These are phyloP conservation scores for Pantelozetes paolii DNA, from an alignment of 2,888 invertebrate species.

Conservation along the genomic window DNA sequence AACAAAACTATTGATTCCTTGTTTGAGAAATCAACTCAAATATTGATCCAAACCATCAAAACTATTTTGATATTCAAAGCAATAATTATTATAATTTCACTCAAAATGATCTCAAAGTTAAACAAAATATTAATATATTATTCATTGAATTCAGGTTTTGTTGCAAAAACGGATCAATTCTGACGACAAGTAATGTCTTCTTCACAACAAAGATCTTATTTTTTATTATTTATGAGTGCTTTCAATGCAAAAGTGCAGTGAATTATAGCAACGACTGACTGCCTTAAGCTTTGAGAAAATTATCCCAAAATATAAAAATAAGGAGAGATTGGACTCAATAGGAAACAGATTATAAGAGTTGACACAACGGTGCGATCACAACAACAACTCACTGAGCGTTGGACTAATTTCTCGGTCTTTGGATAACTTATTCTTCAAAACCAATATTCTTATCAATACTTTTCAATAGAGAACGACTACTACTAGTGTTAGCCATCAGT, in stretches of 20 bases:
- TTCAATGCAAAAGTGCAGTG: not conserved
- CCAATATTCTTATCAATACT: constrained; percentile 10
- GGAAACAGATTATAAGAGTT: not conserved
- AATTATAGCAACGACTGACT: no score
- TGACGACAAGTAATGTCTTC: not conserved
- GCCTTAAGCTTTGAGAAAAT: not conserved
- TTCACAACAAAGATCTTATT: not conserved
- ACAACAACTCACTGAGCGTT: not conserved
- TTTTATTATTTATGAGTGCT: not conserved
- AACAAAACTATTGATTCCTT: no score
- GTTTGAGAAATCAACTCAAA: no score
- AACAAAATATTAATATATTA: no score
- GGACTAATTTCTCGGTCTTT: not conserved
- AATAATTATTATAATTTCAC: no score
- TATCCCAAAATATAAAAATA: constrained; percentile 17
- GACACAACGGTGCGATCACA: not conserved
- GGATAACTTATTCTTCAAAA: constrained; percentile 7
- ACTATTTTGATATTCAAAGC: no score
- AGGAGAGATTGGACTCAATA: not conserved
- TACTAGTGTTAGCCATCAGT: no score
- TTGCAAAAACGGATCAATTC: no score
- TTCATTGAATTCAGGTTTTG: no score
- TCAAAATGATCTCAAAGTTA: no score
- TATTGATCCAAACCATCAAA: no score
- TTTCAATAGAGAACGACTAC: not conserved